These are phyloP conservation scores for Ataeniobius toweri DNA, from an alignment of 2,797 vertebrate species.

Conservation along the genomic window DNA sequence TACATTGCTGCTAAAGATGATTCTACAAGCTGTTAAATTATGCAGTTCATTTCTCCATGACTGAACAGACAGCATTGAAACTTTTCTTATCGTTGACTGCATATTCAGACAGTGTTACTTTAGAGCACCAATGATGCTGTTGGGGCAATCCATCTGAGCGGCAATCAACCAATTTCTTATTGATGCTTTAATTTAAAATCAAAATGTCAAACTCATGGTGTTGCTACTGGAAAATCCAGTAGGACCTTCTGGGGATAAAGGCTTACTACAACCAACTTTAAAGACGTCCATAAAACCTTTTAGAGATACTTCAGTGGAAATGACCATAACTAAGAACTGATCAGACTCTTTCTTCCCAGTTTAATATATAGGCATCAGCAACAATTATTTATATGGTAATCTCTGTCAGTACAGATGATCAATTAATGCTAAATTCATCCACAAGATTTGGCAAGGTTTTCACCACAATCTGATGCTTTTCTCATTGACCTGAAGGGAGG, in stretches of 20 bases:
- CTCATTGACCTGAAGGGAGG: slow-evolving; percentile 13
- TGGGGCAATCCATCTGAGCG: too few relatives aligned
- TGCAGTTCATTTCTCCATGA: too few relatives aligned
- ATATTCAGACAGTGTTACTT: too few relatives aligned
- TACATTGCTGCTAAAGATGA: too few relatives aligned
- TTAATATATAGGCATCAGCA: not conserved
- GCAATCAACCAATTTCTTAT: not conserved
- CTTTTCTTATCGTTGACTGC: too few relatives aligned
- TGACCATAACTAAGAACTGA: not conserved
- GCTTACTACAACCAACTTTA: not conserved
- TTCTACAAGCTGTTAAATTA: too few relatives aligned
- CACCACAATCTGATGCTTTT: slow-evolving; percentile 25
- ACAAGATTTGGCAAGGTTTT: not conserved
- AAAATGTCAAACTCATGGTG: not conserved
- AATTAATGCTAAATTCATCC: not conserved
- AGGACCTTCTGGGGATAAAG: not conserved
- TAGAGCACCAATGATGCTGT: too few relatives aligned
- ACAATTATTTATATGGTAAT: not conserved
- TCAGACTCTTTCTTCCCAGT: not conserved
- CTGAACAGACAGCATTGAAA: too few relatives aligned
- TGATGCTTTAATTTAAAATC: not conserved
- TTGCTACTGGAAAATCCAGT: not conserved
- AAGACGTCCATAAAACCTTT: not conserved
- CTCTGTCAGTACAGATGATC: not conserved
- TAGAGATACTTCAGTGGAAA: not conserved